Base-by-base conservation (phyloP, 2,113 vertebrate genomes). In the Amphilophus citrinellus region DNA sequence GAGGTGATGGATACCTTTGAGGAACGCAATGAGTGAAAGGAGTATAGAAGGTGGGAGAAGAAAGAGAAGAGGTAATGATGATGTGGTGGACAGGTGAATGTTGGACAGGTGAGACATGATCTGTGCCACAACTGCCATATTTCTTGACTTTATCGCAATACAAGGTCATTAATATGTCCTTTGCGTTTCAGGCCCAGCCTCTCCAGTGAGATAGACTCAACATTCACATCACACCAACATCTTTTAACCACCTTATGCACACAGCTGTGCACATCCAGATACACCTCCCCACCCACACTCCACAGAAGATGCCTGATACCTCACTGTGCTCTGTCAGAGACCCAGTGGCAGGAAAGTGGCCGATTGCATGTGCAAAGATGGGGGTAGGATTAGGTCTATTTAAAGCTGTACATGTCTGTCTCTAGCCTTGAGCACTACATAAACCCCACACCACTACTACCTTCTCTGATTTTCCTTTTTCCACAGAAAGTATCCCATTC, bases 371-470 rank as follows among this genome's bases (percentile, higher is more conserved):
- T 91, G 91, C 68, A 76, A 82, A 86, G 86, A 91, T 87, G 90
- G 85, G 92, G 87, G 91, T 77, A 87, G 93, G 91, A 94, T 93
- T 93, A 91, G 76, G 86, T 86, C 95, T 95, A 96, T 95, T 96
- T 95, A 93, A 95, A 95, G 93, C 94, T 53, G 71, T 71, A 76
- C 17, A 24, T 42, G 85, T 93, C 88, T 91, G 86, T 93, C 85
- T 90, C 75, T 81, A 84, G 87, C 85, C 88, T 88, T 81, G 24
- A 87, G 86, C 90, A 83, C 76, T 61, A 91, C 77, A 89, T 91
- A 92, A 56, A 61, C 65, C 3, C 84, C n/a, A 13, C 79, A 75
- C n/a, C 50, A 76, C 77, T 82, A 24, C 1, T 39, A 61, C 53
- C 14, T 61, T 39, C 73, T 60, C 50, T 50, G 66, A 79, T 84